Evolutionary conservation across 2,113 vertebrate species (phyloP).

Genomic region (Tricholaema leucomelas): DNA sequence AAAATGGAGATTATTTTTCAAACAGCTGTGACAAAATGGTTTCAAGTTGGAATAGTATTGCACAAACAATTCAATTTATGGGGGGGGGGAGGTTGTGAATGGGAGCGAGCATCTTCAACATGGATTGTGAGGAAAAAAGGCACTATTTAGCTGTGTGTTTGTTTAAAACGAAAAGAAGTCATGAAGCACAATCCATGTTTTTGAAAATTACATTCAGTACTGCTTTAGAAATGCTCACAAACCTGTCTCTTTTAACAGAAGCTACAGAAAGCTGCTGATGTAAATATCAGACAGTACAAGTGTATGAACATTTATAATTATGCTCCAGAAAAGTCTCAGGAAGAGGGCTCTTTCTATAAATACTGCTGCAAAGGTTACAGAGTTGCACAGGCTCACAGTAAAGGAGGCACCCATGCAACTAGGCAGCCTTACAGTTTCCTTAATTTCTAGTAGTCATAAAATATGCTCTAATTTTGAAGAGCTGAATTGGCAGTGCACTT

Average conservation of each 20-base stretch:
- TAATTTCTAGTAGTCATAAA: slow-evolving; percentile 55
- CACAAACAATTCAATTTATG: slow-evolving; percentile 63
- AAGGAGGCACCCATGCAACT: slow-evolving; percentile 47
- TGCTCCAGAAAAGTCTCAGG: slow-evolving; percentile 38
- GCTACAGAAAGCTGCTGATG: slow-evolving; percentile 46
- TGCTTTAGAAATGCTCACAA: slow-evolving; percentile 63
- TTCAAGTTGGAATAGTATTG: slow-evolving; percentile 71
- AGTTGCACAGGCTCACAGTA: slow-evolving; percentile 47
- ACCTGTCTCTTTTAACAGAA: slow-evolving; percentile 53
- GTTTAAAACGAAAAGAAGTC: slow-evolving; percentile 55
- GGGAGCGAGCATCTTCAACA: slow-evolving; percentile 65
- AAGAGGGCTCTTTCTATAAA: slow-evolving; percentile 58
- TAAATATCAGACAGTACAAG: slow-evolving; percentile 44
- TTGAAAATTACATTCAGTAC: slow-evolving; percentile 71
- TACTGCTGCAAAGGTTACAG: slow-evolving; percentile 52
- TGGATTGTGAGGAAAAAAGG: slow-evolving; percentile 71
- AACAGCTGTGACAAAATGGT: slow-evolving; percentile 74
- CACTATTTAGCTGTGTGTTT: slow-evolving; percentile 74
- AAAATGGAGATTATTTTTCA: slow-evolving; percentile 67
- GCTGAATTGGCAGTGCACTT: slow-evolving; percentile 56
- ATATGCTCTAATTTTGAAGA: slow-evolving; percentile 42
- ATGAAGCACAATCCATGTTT: slow-evolving; percentile 73
- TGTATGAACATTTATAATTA: slow-evolving; percentile 40
- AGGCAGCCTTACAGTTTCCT: slow-evolving; percentile 20
- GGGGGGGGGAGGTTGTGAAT: not conserved